phyloP scores from a whole-genome alignment of 2,888 invertebrate species.

The Leuctra nigra region DNA sequence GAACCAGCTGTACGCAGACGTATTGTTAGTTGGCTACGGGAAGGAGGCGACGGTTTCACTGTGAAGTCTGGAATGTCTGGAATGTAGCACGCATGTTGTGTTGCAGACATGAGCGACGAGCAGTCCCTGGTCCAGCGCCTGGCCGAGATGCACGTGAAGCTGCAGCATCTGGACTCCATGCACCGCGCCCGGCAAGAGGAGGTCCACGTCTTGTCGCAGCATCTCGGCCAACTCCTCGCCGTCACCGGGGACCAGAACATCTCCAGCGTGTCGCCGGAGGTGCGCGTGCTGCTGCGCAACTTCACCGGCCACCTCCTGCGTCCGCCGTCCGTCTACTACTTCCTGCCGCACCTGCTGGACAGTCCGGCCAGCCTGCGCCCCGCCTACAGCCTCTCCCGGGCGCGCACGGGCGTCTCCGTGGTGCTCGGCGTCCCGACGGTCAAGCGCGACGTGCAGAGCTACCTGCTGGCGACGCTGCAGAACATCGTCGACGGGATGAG shows the following conservation, averaged over 20 bases:
- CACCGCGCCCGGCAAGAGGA: constrained; percentile 72
- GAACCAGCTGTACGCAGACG: too few species aligned
- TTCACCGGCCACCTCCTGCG: constrained; percentile 51
- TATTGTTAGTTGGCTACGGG: too few species aligned
- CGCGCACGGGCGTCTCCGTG: constrained; percentile 67
- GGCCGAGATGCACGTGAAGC: constrained; percentile 68
- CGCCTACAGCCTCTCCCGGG: constrained; percentile 67
- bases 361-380: constrained; percentile 71
- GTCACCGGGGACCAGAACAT: constrained; percentile 4
- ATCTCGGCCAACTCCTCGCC: constrained; percentile 47
- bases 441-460: constrained; percentile 78
- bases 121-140: constrained; percentile 60
- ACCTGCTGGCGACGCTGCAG: constrained; percentile 77
- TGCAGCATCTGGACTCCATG: constrained; percentile 72
- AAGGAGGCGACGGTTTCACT: too few species aligned
- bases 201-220: constrained; percentile 59
- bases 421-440: constrained; percentile 90
- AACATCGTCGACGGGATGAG: constrained; percentile 76
- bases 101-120: constrained; percentile 55
- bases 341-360: constrained; percentile 78
- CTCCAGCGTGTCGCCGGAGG: constrained; percentile 40
- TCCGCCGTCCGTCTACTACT: constrained; percentile 74
- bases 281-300: constrained; percentile 41
- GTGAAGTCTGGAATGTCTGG: too few species aligned
- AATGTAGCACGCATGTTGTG: neutral